These are phyloP conservation scores for Schizaphis graminum DNA, from an alignment of 2,888 invertebrate species.

Conservation along the genomic window DNA sequence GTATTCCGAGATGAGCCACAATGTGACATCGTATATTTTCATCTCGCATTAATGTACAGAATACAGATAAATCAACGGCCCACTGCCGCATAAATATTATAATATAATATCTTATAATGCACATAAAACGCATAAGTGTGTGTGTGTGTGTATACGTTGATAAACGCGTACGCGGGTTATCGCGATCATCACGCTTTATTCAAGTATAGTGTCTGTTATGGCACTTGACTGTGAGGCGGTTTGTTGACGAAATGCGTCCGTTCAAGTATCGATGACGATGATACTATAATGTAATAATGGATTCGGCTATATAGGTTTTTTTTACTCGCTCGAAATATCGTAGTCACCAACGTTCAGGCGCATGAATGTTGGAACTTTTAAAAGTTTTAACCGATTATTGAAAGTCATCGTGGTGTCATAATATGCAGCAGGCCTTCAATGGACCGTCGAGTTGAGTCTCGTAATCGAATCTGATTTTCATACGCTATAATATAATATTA, in stretches of 20 bases:
- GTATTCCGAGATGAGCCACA: conserved; percentile 17
- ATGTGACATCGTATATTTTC: conserved; percentile 34
- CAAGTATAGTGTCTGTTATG: conserved; percentile 31
- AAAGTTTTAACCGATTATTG: not conserved
- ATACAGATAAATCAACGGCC: conserved; percentile 37
- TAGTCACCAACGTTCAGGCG: not conserved
- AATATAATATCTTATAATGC: not conserved
- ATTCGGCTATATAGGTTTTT: not conserved
- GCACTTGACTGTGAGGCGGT: conserved; percentile 27
- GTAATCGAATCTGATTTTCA: not conserved
- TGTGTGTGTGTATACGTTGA: not conserved
- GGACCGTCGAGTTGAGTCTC: not conserved
- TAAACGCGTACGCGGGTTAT: conserved; percentile 31
- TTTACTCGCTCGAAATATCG: not conserved
- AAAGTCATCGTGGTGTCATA: not conserved
- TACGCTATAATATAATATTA: not conserved
- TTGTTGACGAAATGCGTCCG: conserved; percentile 36
- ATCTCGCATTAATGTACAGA: conserved; percentile 36
- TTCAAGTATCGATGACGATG: conserved; percentile 2
- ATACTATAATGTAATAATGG: not conserved
- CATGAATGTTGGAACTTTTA: not conserved
- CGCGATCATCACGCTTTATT: conserved; percentile 27
- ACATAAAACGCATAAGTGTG: conserved; percentile 10
- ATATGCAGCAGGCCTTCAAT: not conserved
- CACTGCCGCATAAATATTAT: not conserved